Conservation (phyloP, 2,113 vertebrate genomes). For the Syngnathus scovelli region DNA sequence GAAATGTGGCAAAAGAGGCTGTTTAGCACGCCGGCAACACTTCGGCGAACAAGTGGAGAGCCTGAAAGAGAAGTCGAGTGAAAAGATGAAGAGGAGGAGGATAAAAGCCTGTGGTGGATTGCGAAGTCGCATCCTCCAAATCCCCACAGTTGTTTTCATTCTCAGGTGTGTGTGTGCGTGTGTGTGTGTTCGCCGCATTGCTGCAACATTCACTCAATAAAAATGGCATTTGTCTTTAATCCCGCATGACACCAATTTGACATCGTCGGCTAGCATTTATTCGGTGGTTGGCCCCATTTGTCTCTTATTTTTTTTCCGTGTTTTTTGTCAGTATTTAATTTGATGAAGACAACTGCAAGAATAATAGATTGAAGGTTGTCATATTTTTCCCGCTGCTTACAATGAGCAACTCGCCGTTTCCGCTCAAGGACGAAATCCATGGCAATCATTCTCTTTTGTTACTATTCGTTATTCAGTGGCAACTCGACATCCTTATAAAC, state of each 20-base stretch:
- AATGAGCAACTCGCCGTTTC: not conserved
- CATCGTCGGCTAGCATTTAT: not conserved
- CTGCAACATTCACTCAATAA: not conserved
- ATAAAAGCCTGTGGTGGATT: not conserved
- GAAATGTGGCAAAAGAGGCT: constrained; percentile 46
- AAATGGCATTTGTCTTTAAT: not conserved
- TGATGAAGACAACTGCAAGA: not conserved
- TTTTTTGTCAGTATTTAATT: too few relatives aligned
- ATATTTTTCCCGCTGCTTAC: not conserved
- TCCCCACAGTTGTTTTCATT: constrained; percentile 30
- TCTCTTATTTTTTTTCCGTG: too few relatives aligned
- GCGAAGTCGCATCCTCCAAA: constrained; percentile 9
- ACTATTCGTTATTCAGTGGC: not conserved
- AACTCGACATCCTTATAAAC: not conserved
- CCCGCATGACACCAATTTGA: not conserved
- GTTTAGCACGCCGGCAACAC: constrained; percentile 37
- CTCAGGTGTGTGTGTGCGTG: constrained; percentile 4
- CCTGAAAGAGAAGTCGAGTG: not conserved
- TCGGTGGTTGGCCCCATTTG: too few relatives aligned
- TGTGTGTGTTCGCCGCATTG: not conserved
- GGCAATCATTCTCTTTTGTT: not conserved
- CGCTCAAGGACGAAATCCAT: not conserved
- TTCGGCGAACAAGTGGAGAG: constrained; percentile 14
- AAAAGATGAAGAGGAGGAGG: not conserved
- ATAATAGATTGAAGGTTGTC: not conserved